Evolutionary conservation across 2,797 vertebrate species (phyloP).

Genomic region (Spheniscus humboldti): DNA sequence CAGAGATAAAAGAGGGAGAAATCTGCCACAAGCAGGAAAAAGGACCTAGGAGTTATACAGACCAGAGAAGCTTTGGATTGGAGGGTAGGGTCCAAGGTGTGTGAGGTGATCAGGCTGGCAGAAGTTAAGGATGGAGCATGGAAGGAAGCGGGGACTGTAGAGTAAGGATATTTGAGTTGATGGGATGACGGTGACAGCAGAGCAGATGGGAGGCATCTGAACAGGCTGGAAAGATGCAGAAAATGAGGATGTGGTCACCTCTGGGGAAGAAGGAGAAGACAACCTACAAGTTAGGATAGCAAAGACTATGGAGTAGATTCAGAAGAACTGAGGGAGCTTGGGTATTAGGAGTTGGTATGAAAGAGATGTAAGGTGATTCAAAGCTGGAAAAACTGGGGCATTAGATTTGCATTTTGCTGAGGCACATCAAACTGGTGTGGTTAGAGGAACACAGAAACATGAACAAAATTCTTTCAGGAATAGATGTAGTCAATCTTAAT

Average conservation of each 20-base stretch:
- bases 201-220: not conserved
- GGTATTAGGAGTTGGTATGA: not conserved
- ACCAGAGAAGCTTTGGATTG: not conserved
- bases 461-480: not conserved
- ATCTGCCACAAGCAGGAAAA: not conserved
- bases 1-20: not conserved
- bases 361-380: not conserved
- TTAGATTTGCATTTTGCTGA: not conserved
- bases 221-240: not conserved
- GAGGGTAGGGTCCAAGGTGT: not conserved
- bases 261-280: not conserved
- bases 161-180: not conserved
- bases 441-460: not conserved
- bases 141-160: not conserved
- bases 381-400: not conserved
- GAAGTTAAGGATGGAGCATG: not conserved
- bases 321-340: not conserved
- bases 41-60: not conserved
- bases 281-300: not conserved
- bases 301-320: not conserved
- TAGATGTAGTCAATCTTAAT: not conserved
- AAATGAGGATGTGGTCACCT: not conserved
- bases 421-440: not conserved
- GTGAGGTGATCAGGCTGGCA: not conserved
- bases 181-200: not conserved